Conservation (phyloP, 2,113 vertebrate species). For the Ranitomeya imitator region DNA sequence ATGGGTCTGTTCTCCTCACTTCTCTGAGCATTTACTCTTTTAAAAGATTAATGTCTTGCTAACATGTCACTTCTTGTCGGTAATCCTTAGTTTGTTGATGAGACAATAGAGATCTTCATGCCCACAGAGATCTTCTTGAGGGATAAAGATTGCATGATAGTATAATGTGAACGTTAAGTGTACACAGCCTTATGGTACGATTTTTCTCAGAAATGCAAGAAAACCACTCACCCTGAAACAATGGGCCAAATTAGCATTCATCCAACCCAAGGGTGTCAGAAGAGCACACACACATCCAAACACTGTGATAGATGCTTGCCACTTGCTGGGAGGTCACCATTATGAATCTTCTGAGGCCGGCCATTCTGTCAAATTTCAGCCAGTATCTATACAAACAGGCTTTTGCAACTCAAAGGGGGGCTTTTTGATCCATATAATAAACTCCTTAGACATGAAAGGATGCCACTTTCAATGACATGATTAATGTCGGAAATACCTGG, state of each 20-base stretch:
- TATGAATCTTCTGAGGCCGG: conserved; percentile 74
- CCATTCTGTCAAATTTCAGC: conserved; percentile 76
- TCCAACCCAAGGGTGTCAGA: conserved; percentile 69
- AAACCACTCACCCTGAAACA: conserved; percentile 87
- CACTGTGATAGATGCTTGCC: conserved; percentile 74
- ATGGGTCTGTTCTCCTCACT: conserved; percentile 50
- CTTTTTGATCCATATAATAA: conserved; percentile 75
- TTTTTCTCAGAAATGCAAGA: conserved; percentile 79
- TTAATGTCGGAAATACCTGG: conserved; percentile 85
- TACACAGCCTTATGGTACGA: conserved; percentile 72
- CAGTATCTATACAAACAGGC: conserved; percentile 72
- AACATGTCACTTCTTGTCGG: conserved; percentile 65
- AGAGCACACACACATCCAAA: conserved; percentile 61
- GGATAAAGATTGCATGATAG: conserved; percentile 72
- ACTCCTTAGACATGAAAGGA: conserved; percentile 81
- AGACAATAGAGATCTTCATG: conserved; percentile 66
- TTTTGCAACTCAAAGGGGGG: conserved; percentile 70
- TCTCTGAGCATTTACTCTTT: conserved; percentile 59
- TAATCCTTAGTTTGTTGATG: conserved; percentile 65
- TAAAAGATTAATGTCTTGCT: conserved; percentile 66
- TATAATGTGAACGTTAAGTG: conserved; percentile 78
- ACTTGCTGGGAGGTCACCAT: conserved; percentile 78
- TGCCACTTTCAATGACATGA: conserved; percentile 76
- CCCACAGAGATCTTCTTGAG: conserved; percentile 60
- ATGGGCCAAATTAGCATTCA: conserved; percentile 83